Evolutionary conservation across 2,888 invertebrate species (phyloP).

Genomic region (Plebejus argus): DNA sequence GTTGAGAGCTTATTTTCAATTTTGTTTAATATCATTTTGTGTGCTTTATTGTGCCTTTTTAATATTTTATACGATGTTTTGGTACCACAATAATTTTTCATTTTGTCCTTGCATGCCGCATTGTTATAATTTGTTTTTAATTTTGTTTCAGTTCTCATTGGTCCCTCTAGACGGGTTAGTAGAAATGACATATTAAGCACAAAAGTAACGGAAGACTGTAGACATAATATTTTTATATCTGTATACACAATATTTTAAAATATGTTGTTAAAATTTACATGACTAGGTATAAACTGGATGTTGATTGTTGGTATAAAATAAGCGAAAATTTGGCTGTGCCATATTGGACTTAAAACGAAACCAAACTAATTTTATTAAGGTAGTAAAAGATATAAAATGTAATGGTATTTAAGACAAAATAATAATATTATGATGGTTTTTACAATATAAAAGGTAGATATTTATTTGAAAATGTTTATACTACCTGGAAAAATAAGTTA

Average conservation of each 20-base stretch:
- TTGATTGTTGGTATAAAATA: neutral
- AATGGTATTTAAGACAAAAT: neutral
- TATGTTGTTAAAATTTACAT: neutral
- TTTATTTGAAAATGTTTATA: too few relatives aligned
- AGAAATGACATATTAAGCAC: neutral
- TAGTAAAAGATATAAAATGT: neutral
- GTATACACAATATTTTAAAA: neutral
- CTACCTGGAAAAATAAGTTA: too few relatives aligned
- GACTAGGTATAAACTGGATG: neutral
- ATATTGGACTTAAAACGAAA: too few relatives aligned
- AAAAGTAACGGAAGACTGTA: neutral
- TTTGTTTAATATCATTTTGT: neutral
- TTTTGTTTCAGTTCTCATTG: slow-evolving; percentile 75
- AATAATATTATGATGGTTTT: neutral
- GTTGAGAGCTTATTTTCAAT: neutral
- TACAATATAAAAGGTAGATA: too few relatives aligned
- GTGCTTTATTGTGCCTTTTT: neutral
- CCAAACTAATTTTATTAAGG: neutral
- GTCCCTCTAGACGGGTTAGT: slow-evolving; percentile 55
- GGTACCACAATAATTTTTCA: slow-evolving; percentile 1
- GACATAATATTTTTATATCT: neutral
- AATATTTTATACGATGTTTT: neutral
- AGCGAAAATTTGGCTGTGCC: neutral
- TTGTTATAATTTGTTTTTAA: slow-evolving; percentile 45
- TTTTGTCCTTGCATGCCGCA: slow-evolving; percentile 36